phyloP scores from a whole-genome alignment of 2,113 vertebrate genomes.

The Psephotus haematonotus region DNA sequence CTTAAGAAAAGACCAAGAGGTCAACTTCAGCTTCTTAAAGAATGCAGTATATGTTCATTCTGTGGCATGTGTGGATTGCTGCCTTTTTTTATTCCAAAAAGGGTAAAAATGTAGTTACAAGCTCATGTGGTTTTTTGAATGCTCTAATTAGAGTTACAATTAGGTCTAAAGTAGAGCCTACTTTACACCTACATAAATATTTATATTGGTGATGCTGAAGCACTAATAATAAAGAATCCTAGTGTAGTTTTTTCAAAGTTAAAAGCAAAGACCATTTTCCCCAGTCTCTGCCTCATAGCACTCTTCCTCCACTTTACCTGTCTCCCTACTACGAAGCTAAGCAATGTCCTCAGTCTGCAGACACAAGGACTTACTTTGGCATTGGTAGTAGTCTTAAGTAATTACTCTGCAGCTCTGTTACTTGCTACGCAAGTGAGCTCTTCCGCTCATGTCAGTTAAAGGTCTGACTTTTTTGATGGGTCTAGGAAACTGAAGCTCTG shows the following conservation, averaged over 20 bases:
- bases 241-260: background rate
- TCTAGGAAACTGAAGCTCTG: background rate
- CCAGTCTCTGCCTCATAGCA: background rate
- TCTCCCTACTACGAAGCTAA: background rate
- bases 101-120: background rate
- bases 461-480: background rate
- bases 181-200: background rate
- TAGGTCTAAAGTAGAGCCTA: background rate
- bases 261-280: background rate
- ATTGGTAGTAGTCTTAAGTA: background rate
- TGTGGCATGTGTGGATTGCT: conserved; percentile 1
- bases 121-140: background rate
- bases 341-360: background rate
- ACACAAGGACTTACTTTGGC: background rate
- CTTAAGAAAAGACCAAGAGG: conserved; percentile 50
- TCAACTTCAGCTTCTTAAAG: conserved; percentile 19
- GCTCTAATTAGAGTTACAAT: background rate
- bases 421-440: background rate
- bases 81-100: background rate
- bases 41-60: conserved; percentile 12
- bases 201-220: background rate
- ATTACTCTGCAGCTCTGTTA: background rate
- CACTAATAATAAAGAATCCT: background rate
- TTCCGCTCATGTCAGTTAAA: background rate
- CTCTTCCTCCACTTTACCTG: background rate